Conservation (phyloP, 2,888 invertebrate genomes). For the Mesorhabditis spiculigera region DNA sequence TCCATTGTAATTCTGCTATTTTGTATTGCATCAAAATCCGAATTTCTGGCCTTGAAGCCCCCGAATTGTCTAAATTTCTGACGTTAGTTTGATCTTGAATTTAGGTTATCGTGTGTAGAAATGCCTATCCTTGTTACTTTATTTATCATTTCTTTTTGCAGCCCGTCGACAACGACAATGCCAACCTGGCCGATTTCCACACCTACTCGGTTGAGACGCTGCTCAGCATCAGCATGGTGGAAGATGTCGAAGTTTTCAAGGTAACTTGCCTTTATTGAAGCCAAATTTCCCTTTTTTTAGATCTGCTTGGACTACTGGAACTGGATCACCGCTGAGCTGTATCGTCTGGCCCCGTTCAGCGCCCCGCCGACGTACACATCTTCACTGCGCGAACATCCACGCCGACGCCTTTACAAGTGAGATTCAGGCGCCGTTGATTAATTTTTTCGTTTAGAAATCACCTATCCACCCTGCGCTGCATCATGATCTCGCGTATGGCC, state of each 20-base stretch:
- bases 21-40: not conserved
- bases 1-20: not conserved
- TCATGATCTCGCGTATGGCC: constrained; percentile 99
- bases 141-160: not conserved
- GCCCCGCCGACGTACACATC: constrained; percentile 14
- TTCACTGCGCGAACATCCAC: constrained; percentile 6
- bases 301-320: constrained; percentile 99
- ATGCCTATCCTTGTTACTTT: not conserved
- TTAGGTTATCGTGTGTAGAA: not conserved
- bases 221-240: constrained; percentile 78
- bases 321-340: constrained; percentile 83
- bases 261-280: constrained; percentile 17
- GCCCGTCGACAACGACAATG: constrained; percentile 13
- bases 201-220: constrained; percentile 59
- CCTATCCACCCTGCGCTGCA: constrained; percentile 73
- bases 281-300: constrained; percentile 37
- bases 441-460: constrained; percentile 13
- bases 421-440: not conserved
- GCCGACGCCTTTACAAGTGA: constrained; percentile 15
- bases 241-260: constrained; percentile 98
- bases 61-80: too few relatives aligned
- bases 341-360: constrained; percentile 77
- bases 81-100: not conserved
- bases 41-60: too few relatives aligned
- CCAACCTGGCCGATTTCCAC: constrained; percentile 30